Evolutionary conservation across 2,888 invertebrate species (phyloP).

Genomic region (Sarcophaga variegata): DNA sequence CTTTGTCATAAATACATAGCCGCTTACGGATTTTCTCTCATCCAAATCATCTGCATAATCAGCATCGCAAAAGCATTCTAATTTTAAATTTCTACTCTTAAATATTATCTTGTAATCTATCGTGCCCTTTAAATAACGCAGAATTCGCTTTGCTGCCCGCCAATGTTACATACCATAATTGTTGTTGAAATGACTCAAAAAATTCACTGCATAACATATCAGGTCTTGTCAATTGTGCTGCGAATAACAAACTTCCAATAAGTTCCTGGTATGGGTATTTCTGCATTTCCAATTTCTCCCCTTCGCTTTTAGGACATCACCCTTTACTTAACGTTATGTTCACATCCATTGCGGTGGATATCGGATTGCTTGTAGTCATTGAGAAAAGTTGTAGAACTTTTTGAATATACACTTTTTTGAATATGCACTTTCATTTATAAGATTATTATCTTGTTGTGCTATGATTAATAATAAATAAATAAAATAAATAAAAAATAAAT

Average conservation of each 20-base stretch:
- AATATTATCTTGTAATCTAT: neutral
- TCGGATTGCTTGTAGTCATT: neutral
- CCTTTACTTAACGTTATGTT: no score
- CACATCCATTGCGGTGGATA: no score
- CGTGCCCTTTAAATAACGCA: slow-evolving; percentile 9
- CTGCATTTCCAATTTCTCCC: no score
- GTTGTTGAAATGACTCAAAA: slow-evolving; percentile 28
- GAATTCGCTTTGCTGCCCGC: slow-evolving; percentile 14
- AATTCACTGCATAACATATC: slow-evolving; percentile 30
- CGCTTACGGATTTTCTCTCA: neutral
- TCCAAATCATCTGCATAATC: neutral
- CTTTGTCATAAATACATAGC: neutral
- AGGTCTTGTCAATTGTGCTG: slow-evolving; percentile 13
- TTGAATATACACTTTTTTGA: slow-evolving; percentile 11
- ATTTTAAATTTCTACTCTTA: neutral
- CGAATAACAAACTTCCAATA: no score
- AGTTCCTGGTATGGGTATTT: no score
- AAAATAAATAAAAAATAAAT: no score
- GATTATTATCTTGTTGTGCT: no score
- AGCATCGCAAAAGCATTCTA: slow-evolving; percentile 1
- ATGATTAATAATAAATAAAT: no score
- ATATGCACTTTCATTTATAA: no score
- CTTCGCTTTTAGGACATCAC: no score
- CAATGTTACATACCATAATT: slow-evolving; percentile 24
- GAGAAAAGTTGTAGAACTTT: neutral